Conservation (phyloP, 2,888 invertebrate species). For the Tipula helvola region DNA sequence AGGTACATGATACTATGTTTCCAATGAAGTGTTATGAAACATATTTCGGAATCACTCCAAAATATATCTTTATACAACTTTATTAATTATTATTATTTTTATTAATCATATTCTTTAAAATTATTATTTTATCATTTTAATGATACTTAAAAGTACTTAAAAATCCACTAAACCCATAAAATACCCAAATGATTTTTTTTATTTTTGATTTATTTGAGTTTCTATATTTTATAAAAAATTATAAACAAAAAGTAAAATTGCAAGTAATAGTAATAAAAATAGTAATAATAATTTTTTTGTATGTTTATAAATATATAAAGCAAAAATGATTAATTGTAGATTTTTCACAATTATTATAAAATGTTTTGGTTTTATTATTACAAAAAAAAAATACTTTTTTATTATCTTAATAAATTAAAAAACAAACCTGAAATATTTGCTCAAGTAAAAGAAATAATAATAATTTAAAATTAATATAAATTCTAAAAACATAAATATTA, state of each 20-base stretch:
- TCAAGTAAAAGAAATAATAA: not conserved
- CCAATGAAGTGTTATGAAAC: too few species aligned
- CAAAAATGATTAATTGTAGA: not conserved
- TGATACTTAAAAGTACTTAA: too few species aligned
- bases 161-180: too few species aligned
- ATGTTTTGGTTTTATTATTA: not conserved
- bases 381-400: not conserved
- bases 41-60: too few species aligned
- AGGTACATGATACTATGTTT: too few species aligned
- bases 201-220: not conserved
- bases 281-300: not conserved
- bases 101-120: too few species aligned
- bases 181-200: too few species aligned
- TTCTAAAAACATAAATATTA: not conserved
- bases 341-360: not conserved
- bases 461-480: not conserved
- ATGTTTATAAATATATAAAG: not conserved
- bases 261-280: not conserved
- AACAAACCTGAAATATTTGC: not conserved
- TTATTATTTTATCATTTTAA: too few species aligned
- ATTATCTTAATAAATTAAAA: not conserved
- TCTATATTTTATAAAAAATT: not conserved
- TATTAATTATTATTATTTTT: too few species aligned
- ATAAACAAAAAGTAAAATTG: not conserved
- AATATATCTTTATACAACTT: too few species aligned